Base-by-base conservation (phyloP, 1,140 invertebrate species). In the Phortica variegata region DNA sequence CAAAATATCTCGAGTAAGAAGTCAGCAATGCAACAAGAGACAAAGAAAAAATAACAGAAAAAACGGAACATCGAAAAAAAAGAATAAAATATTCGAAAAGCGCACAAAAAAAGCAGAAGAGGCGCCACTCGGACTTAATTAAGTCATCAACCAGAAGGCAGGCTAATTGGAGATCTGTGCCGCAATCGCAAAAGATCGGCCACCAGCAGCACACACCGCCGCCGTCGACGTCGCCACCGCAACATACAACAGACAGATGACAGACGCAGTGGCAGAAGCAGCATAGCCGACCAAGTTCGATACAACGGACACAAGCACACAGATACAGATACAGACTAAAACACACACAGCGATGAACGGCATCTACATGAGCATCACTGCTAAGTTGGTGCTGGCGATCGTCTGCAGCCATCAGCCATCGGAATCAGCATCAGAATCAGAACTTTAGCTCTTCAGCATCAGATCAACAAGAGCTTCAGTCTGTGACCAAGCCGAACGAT, bases 131-230 rank as follows among this genome's bases (percentile, higher is more conserved):
- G 60, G 65, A 70, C 71, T 74, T 74, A 74, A 74, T 74, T 74
- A 74, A 74, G 71, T 74, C 71, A 74, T 74, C 71, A 74, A 74
- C 58, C 63, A 74, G 71, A 74, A 73, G 71, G 71, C 71, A 74
- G 71, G 68, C 71, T 74, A 74, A 74, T 74, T 74, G 71, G 66
- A 71, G 71, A 74, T 74, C 66, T 66, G 62, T 49, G 59, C 66
- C 57, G 62, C 62, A 58, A 71, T 71, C 62, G 49, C 60, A 43
- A 23, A 37, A 32, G 33, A 47, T 33, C 46, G 16, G n/a, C 18
- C 32, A 19, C n/a, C 31, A 58, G 46, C 45, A 44, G 33, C 49
- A 46, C 48, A 52, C 54, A 50, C 43, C 33, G 0, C 6, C 23
- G 10, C 50, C 43, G 44, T 51, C 46, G 43, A 56, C 47, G 40